Evolutionary conservation across 1,140 invertebrate species (phyloP), one percentile per base, ranked within the genome.

Genomic region (Melanaphis sacchari): DNA sequence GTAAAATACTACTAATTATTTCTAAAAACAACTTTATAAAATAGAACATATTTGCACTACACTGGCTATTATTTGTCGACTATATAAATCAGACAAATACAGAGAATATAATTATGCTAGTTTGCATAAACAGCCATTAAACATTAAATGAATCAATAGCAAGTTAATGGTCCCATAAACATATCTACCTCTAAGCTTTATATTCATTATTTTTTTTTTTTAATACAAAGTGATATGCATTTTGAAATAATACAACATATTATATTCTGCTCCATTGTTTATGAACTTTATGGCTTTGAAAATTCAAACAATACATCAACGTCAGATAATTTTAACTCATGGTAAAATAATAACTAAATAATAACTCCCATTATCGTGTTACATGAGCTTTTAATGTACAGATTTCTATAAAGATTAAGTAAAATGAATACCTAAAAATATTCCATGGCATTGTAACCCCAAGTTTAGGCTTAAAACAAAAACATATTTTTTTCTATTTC

Each of bases 241-340:
- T 84, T 84, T 41, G 22, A 31, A 40, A 84, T 84, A 41, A 40
- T 26, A 84, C 82, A 40, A 40, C 9, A 84, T 40, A 82, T 24
- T 41, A 84, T 84, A 84, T 40, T 76, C 24, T 84, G 36, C 15
- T n/a, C 31, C 5, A 84, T 40, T 84, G 82, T 84, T 84, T 26
- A 84, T 84, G 82, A 84, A 84, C 82, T 41, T 84, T 41, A 41
- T 24, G 26, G 82, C 82, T 26, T 84, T 76, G n/a, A 4, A 84
- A 84, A 41, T 41, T 40, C 82, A 84, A 84, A 84, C 40, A 84
- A 84, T 84, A 84, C 82, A 84, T 84, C 82, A 84, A 84, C 82
- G 82, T 84, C 82, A 84, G 36, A 84, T 84, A 40, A 84, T 84
- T 84, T 84, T 84, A 84, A 84, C 82, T 41, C 82, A 26, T 84